phyloP scores from a whole-genome alignment of 2,113 vertebrate genomes.

The Gorsachius goisagi region DNA sequence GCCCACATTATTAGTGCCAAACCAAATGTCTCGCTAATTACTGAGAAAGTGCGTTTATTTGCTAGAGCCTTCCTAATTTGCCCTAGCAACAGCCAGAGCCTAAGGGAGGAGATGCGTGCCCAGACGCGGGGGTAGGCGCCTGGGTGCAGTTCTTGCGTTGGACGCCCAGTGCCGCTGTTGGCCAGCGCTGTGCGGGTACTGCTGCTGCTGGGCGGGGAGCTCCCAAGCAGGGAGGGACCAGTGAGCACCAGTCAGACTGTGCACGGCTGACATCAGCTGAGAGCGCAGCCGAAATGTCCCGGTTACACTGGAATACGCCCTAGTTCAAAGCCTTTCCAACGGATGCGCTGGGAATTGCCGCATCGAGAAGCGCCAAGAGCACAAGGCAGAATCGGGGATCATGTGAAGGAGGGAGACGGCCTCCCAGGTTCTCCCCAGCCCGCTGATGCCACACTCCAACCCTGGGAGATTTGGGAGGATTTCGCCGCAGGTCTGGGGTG shows the following conservation, averaged over 20 bases:
- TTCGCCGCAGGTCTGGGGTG: not conserved
- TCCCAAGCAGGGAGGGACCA: fast-evolving
- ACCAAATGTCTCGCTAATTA: not conserved
- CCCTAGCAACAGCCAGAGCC: fast-evolving
- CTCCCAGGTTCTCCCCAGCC: not conserved
- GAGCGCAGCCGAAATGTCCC: not conserved
- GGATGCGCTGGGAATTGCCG: not conserved
- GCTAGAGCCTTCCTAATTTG: not conserved
- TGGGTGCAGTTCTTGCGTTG: not conserved
- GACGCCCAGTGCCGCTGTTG: not conserved
- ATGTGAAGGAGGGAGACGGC: fast-evolving
- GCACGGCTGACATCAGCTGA: not conserved
- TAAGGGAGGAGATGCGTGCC: fast-evolving
- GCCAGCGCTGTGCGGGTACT: fast-evolving
- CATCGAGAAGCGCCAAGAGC: not conserved
- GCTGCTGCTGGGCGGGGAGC: not conserved
- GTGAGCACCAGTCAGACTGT: fast-evolving
- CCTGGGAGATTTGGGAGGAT: not conserved
- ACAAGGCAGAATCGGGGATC: not conserved
- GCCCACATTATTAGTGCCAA: not conserved
- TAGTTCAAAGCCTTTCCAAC: not conserved
- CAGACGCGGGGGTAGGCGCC: no score
- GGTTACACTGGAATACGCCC: not conserved
- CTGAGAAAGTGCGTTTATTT: fast-evolving
- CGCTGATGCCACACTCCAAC: not conserved